These are phyloP conservation scores for Characodon lateralis DNA, from an alignment of 2,797 vertebrate genomes.

Conservation along the genomic window DNA sequence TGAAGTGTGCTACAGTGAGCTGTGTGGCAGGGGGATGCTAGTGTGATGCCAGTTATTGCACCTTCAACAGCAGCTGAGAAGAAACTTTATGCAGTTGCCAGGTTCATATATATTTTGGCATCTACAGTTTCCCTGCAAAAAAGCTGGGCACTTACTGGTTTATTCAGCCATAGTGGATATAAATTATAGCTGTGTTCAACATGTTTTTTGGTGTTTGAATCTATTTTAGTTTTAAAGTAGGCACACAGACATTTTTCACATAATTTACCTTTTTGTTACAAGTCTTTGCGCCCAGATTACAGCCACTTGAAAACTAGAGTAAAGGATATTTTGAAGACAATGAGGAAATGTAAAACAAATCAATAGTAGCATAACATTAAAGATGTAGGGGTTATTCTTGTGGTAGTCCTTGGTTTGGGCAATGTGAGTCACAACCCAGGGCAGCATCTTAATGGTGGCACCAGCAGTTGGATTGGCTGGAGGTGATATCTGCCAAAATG, in stretches of 20 bases:
- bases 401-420: too few relatives aligned
- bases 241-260: not conserved
- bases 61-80: conserved; percentile 50
- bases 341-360: too few relatives aligned
- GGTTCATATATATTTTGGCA: conserved; percentile 42
- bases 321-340: not conserved
- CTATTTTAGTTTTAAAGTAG: conserved; percentile 12
- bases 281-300: not conserved
- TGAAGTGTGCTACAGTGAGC: not conserved
- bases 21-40: not conserved
- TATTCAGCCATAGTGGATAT: conserved; percentile 27
- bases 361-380: too few relatives aligned
- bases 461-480: too few relatives aligned
- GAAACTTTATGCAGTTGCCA: conserved; percentile 46
- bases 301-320: not conserved
- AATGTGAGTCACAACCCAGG: too few relatives aligned
- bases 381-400: too few relatives aligned
- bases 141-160: conserved; percentile 8
- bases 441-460: too few relatives aligned
- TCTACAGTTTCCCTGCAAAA: conserved; percentile 29
- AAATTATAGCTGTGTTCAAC: conserved; percentile 44
- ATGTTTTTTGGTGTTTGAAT: conserved; percentile 16
- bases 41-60: conserved; percentile 54
- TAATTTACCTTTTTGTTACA: not conserved
- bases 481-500: too few relatives aligned